Conservation (phyloP, 23 tunicate species). For the Oikopleura albicans region DNA sequence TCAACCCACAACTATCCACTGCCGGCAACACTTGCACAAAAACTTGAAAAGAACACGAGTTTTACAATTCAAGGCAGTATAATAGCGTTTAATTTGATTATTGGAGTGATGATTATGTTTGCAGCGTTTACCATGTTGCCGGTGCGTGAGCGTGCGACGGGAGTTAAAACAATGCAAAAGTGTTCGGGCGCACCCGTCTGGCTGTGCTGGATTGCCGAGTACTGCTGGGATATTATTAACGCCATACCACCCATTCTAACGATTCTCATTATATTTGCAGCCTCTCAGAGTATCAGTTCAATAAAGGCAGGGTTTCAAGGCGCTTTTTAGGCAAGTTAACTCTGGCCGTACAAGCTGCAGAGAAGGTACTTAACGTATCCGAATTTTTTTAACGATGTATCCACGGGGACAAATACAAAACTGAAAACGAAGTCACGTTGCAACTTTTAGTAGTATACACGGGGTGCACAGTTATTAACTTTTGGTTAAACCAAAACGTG, state of each 20-base stretch:
- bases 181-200: slow-evolving; percentile 9
- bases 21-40: background rate
- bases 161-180: slow-evolving; percentile 7
- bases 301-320: too few relatives aligned
- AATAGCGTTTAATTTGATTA: background rate
- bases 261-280: background rate
- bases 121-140: background rate
- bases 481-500: too few relatives aligned
- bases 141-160: background rate
- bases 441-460: too few relatives aligned
- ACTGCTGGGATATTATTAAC: background rate
- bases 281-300: background rate
- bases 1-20: background rate
- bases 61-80: background rate
- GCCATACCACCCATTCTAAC: background rate
- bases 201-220: background rate
- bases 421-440: too few relatives aligned
- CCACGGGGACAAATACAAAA: too few relatives aligned
- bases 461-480: too few relatives aligned
- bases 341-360: too few relatives aligned
- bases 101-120: slow-evolving; percentile 7
- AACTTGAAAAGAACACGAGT: background rate
- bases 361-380: too few relatives aligned
- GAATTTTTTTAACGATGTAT: too few relatives aligned
- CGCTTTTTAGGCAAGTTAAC: too few relatives aligned